Percentiles rank a stretch among this genome's conserved stretches.
These are phyloP conservation scores for Ceramica pisi DNA, from an alignment of 2,888 invertebrate species.

Conservation along the genomic window DNA sequence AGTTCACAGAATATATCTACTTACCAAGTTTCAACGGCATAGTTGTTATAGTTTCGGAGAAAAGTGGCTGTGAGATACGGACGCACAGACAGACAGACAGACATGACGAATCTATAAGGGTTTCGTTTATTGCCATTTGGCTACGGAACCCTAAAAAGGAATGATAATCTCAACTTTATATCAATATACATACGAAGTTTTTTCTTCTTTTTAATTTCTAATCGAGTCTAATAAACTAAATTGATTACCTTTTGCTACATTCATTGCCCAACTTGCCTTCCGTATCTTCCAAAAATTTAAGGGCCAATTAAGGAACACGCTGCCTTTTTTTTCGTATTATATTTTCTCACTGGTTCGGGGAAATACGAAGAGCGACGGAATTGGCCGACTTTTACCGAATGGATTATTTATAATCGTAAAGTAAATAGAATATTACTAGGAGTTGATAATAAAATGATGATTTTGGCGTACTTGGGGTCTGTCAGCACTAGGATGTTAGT, in stretches of 20 bases:
- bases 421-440: not conserved
- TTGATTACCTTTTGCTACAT: conserved; percentile 17
- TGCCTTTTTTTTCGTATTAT: not conserved
- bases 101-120: too few relatives aligned
- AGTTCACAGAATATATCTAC: too few relatives aligned
- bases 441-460: not conserved
- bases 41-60: too few relatives aligned
- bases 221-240: conserved; percentile 27
- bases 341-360: not conserved
- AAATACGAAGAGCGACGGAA: conserved; percentile 5
- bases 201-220: not conserved
- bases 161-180: not conserved
- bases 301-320: conserved; percentile 36
- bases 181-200: not conserved
- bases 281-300: conserved; percentile 22
- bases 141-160: too few relatives aligned
- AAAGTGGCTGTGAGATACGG: too few relatives aligned
- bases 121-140: too few relatives aligned
- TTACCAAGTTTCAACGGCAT: too few relatives aligned
- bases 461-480: too few relatives aligned
- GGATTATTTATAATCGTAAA: not conserved
- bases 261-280: conserved; percentile 6
- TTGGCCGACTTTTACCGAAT: not conserved
- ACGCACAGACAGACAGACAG: too few relatives aligned
- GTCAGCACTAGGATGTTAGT: too few relatives aligned